These are phyloP conservation scores for Rhombomys opimus DNA, from an alignment of 2,113 vertebrate species.

Conservation along the genomic window DNA sequence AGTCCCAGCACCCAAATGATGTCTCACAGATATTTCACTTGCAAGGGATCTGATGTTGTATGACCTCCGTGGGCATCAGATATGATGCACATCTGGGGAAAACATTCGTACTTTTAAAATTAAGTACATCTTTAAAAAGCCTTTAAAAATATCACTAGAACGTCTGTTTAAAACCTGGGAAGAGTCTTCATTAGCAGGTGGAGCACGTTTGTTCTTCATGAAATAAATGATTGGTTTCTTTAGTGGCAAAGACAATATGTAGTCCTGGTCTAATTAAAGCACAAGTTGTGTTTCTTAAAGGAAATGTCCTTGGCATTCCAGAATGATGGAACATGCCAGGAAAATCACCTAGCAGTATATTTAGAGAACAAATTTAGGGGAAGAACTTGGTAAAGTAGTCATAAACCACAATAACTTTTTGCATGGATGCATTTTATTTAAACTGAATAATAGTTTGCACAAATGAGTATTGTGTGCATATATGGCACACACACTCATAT, in stretches of 20 bases:
- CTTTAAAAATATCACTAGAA: neutral
- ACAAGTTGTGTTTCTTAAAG: conserved; percentile 34
- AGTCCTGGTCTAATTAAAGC: conserved; percentile 14
- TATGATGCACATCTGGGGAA: no score
- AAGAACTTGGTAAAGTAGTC: neutral
- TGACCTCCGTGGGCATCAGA: neutral
- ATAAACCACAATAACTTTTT: neutral
- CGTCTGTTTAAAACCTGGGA: neutral
- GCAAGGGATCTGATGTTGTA: neutral
- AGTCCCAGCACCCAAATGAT: neutral
- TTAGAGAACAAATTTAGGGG: neutral
- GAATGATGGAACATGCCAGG: neutral
- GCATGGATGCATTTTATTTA: neutral
- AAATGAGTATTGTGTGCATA: neutral
- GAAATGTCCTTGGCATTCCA: neutral
- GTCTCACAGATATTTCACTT: neutral
- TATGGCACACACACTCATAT: neutral
- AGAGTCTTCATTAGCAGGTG: neutral
- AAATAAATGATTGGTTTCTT: neutral
- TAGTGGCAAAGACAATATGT: neutral
- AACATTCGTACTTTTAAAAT: neutral
- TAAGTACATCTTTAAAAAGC: neutral
- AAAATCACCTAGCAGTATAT: neutral
- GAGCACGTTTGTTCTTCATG: neutral
- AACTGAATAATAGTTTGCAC: neutral